These are phyloP conservation scores for Melitaea athalia DNA, from an alignment of 2,888 invertebrate species.

Conservation along the genomic window DNA sequence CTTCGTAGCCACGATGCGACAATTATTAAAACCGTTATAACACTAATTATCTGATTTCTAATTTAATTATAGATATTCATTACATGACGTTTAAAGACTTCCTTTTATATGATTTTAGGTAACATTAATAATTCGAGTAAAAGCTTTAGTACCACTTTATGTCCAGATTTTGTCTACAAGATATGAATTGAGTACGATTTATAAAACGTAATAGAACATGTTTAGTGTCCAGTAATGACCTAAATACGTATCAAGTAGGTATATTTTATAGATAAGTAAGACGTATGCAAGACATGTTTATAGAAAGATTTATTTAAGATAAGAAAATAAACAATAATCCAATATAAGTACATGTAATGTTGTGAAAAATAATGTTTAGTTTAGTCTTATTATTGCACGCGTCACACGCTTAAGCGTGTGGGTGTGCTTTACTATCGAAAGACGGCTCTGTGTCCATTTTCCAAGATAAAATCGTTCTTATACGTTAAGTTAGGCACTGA, in stretches of 20 bases:
- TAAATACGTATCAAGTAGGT: background rate
- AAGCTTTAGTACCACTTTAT: too few relatives aligned
- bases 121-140: background rate
- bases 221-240: conserved; percentile 10
- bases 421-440: too few relatives aligned
- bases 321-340: background rate
- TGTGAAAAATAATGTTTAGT: too few relatives aligned
- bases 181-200: background rate
- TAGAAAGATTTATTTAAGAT: background rate
- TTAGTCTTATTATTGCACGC: too few relatives aligned
- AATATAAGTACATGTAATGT: background rate
- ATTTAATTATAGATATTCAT: background rate
- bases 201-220: background rate
- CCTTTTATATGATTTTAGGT: background rate
- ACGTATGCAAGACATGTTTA: background rate
- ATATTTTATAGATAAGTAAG: conserved; percentile 11
- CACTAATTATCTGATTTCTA: conserved; percentile 1
- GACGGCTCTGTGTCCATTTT: too few relatives aligned
- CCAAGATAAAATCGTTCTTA: too few relatives aligned
- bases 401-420: too few relatives aligned
- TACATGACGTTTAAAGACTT: background rate
- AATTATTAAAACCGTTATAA: conserved; percentile 10
- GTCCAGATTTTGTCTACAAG: too few relatives aligned
- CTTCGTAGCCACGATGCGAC: background rate
- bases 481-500: too few relatives aligned